These are phyloP conservation scores for Syngnathus acus DNA, from an alignment of 2,797 vertebrate genomes.

Conservation along the genomic window DNA sequence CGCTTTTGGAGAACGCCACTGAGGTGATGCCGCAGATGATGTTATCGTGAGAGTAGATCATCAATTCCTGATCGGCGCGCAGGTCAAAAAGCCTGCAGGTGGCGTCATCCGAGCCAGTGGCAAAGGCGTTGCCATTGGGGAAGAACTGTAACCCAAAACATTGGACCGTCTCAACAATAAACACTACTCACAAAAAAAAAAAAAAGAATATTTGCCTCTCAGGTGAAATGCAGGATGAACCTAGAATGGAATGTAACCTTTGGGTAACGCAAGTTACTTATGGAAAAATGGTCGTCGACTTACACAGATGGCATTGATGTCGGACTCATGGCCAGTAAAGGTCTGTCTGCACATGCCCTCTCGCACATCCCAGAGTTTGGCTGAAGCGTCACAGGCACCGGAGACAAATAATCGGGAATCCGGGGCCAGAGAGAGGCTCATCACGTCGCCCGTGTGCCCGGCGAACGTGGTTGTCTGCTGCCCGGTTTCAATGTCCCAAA, in stretches of 20 bases:
- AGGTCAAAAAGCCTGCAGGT: slow-evolving; percentile 98
- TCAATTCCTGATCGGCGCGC: slow-evolving; percentile 96
- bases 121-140: slow-evolving; percentile 97
- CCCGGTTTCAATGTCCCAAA: slow-evolving; percentile 99
- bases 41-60: slow-evolving; percentile 98
- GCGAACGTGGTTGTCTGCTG: slow-evolving; percentile 99
- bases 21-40: slow-evolving; percentile 99
- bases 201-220: not conserved
- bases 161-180: not conserved
- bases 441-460: slow-evolving; percentile 96
- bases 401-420: slow-evolving; percentile 95
- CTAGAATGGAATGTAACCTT: not conserved
- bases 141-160: slow-evolving; percentile 77
- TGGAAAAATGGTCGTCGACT: slow-evolving; percentile 33
- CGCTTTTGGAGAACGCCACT: slow-evolving; percentile 98
- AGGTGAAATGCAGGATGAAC: not conserved
- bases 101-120: slow-evolving; percentile 96
- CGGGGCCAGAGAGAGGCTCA: slow-evolving; percentile 95
- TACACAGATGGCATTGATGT: slow-evolving; percentile 99
- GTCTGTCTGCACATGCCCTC: slow-evolving; percentile 99
- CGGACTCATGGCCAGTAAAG: slow-evolving; percentile 97
- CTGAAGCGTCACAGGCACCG: slow-evolving; percentile 96
- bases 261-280: not conserved
- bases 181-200: not conserved
- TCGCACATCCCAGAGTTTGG: slow-evolving; percentile 97